Evolutionary conservation across 64 coral and sea anemone species (phyloP).

Genomic region (Stichodactyla mertensii): DNA sequence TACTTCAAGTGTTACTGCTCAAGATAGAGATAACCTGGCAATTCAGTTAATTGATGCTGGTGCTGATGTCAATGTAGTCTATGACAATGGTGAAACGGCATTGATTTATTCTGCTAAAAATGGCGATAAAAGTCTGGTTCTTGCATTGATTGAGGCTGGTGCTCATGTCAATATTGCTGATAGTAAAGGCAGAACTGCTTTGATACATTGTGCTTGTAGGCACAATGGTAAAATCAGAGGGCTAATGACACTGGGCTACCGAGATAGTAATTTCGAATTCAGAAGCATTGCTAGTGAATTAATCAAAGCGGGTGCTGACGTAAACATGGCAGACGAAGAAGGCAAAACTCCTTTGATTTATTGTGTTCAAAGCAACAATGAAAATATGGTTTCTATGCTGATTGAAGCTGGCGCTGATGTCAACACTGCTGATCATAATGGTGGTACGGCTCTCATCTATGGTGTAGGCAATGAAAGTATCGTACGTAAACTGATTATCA

Average conservation of each 20-base stretch:
- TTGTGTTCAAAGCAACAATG: background rate
- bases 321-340: background rate
- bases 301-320: background rate
- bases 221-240: too few species aligned
- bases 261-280: too few species aligned
- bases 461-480: too few species aligned
- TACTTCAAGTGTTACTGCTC: too few species aligned
- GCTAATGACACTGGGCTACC: too few species aligned
- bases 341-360: background rate
- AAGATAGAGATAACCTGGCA: too few species aligned
- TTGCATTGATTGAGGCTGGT: background rate
- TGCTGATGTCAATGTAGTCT: background rate
- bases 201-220: background rate
- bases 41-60: background rate
- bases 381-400: background rate
- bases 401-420: slow-evolving; percentile 4
- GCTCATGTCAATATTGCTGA: too few species aligned
- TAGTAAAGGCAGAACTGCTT: background rate
- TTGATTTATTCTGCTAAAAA: too few species aligned
- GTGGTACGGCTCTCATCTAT: background rate
- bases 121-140: too few species aligned
- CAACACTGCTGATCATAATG: background rate
- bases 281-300: background rate
- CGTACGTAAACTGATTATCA: too few species aligned
- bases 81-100: too few species aligned